Conservation (phyloP, 2,797 vertebrate species). For the Sus cebifrons region DNA sequence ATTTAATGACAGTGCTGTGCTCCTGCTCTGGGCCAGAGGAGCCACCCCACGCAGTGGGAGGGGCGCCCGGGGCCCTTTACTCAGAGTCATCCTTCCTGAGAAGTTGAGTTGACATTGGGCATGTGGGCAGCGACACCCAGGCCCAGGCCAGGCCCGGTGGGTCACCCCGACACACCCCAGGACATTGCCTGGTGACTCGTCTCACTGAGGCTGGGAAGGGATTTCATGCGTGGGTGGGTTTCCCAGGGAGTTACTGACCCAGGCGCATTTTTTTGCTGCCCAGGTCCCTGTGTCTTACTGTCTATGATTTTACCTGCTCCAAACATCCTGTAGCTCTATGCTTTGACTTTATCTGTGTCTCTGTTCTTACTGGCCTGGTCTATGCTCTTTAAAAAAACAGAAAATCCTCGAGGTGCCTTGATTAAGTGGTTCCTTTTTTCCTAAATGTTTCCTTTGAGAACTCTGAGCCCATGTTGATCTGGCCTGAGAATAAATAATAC, state of each 20-base stretch:
- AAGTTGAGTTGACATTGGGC: not conserved
- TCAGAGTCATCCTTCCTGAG: slow-evolving; percentile 28
- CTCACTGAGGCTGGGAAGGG: not conserved
- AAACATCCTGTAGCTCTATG: rapidly evolving
- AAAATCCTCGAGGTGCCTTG: not conserved
- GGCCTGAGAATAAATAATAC: too few species aligned
- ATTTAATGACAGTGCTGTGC: slow-evolving; percentile 66
- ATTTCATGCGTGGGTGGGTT: not conserved
- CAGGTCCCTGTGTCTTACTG: rapidly evolving
- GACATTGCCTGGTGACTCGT: not conserved
- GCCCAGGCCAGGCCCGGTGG: not conserved
- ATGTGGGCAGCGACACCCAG: not conserved
- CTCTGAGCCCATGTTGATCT: not conserved
- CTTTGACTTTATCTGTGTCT: not conserved
- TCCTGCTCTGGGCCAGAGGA: not conserved
- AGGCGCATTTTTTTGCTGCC: rapidly evolving
- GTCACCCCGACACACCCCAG: not conserved
- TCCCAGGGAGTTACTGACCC: too few species aligned
- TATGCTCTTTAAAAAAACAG: not conserved
- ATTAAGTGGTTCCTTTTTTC: not conserved
- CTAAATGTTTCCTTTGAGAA: not conserved
- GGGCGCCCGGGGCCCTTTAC: not conserved
- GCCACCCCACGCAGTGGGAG: not conserved
- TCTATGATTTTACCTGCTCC: too few species aligned
- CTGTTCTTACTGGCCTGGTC: rapidly evolving